Percentiles rank a stretch among this genome's conserved stretches.
These are phyloP conservation scores for Mastomys coucha DNA, from an alignment of 2,113 vertebrate species.

Conservation along the genomic window DNA sequence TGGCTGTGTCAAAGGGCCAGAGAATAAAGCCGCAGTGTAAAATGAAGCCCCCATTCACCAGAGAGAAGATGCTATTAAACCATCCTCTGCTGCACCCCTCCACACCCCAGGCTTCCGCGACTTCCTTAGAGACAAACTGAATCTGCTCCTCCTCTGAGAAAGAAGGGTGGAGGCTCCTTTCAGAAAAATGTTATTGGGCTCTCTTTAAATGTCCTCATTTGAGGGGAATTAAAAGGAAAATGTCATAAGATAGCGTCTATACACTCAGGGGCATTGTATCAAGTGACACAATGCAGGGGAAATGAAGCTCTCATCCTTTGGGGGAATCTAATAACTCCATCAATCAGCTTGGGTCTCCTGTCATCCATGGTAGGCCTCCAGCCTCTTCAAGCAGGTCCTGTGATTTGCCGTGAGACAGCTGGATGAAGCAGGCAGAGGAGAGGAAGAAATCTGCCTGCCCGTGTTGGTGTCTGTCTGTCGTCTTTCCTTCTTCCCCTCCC, in stretches of 20 bases:
- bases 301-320: background rate
- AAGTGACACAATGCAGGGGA: background rate
- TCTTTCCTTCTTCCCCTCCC: rapidly evolving
- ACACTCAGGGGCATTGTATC: background rate
- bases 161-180: slow-evolving; percentile 3
- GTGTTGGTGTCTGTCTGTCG: too few relatives aligned
- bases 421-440: background rate
- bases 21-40: slow-evolving; percentile 90
- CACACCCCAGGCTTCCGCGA: too few relatives aligned
- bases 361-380: background rate
- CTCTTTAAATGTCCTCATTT: slow-evolving; percentile 63
- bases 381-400: background rate
- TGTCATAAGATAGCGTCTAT: background rate
- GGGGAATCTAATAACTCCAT: slow-evolving; percentile 31
- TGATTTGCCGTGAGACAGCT: slow-evolving; percentile 16
- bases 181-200: slow-evolving; percentile 56
- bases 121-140: slow-evolving; percentile 66
- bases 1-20: slow-evolving; percentile 88
- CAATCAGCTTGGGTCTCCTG: background rate
- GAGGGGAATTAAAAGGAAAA: slow-evolving; percentile 44
- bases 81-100: slow-evolving; percentile 64
- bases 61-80: slow-evolving; percentile 81
- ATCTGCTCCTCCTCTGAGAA: slow-evolving; percentile 60
- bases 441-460: background rate
- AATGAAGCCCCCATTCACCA: slow-evolving; percentile 85